Base-by-base conservation (phyloP, 1,140 invertebrate genomes). In the Drosophila baimaii region DNA sequence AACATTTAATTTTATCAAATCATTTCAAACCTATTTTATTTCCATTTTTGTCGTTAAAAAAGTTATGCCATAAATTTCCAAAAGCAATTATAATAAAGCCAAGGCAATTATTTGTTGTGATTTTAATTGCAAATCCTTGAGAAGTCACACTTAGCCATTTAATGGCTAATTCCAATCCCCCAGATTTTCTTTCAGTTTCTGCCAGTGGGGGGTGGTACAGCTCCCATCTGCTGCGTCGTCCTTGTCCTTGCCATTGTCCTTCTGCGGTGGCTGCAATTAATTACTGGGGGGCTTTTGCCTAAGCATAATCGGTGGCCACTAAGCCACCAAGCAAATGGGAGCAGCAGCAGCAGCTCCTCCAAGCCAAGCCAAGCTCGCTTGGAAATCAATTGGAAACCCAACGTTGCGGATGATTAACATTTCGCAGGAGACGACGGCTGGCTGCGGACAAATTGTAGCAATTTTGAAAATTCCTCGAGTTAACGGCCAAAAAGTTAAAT, bases 391-490 rank as follows among this genome's bases (percentile, higher is more conserved):
- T 89, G 81, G 31, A 75, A 74, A 89, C 77, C 62, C 65, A 89
- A 84, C 77, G 81, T 89, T 81, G 80, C 77, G 84, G 58, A 89
- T 89, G 74, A 89, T 89, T 89, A 76, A 62, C 63, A 90, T 79
- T 61, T 58, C 47, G 27, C 27, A 21, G n/a, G 39, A 21, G 59
- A 51, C 44, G 23, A 19, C 19, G 44, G 64, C 35, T 41, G 44
- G 64, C 35, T 41, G 35, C 37, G 37, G 52, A 86, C 82, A 89
- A 84, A 89, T 84, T 89, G 84, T 84, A 81, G 74, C 84, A 78
- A 84, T 84, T 84, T 83, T 89, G 29, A 51, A 84, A 89, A 89
- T 89, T 89, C 84, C 84, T 64, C 77, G 82, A 89, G 80, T 89
- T 89, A 72, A 73, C 41, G 51, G 66, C 35, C 80, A 69, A 79